Evolutionary conservation across 1,140 invertebrate genomes (phyloP), one percentile per base, ranked within the genome.

Genomic region (Lethocerus indicus): DNA sequence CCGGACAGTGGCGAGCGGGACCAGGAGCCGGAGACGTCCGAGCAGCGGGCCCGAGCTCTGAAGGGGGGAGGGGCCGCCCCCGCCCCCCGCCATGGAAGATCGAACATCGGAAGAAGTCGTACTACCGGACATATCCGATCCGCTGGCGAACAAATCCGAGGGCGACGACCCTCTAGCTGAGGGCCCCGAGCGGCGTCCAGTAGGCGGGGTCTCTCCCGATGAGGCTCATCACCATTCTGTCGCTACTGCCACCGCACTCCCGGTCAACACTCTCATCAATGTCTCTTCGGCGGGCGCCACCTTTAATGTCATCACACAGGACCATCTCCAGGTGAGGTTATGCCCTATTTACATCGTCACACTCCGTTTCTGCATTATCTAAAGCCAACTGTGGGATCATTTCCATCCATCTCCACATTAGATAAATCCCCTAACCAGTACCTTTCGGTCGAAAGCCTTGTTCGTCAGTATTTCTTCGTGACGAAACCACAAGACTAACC

Each of bases 261-360:
- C 82, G 37, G 82, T 85, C 41, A 78, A 79, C 35, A 82, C 81
- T 23, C 76, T 87, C 57, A 83, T 86, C 57, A 76, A 81, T 35
- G 70, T 72, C 45, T 61, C 68, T 16, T 62, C 67, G 6, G 64
- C 66, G 50, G 76, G 78, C 20, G 78, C 81, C 36, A 78, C 83
- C 25, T 87, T 84, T 64, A 87, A 86, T 67, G 82, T 87, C 58
- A 86, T 87, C 62, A 83, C 82, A 12, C 77, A 80, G 7, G 84
- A 87, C 55, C 82, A 85, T 59, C 64, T 87, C 55, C 79, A 82
- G 61, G 71, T 73, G 56, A 50, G 6, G 24, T 6, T 3, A n/a
- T 9, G 9, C n/a, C 9, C n/a, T 32, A 9, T 9, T 32, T 9
- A 9, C n/a, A 9, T 32, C n/a, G 29, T 9, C n/a, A 9, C 9